Percentiles rank a stretch among this genome's conserved stretches.
These are phyloP conservation scores for Microhierax caerulescens DNA, from an alignment of 2,797 vertebrate species.

Conservation along the genomic window DNA sequence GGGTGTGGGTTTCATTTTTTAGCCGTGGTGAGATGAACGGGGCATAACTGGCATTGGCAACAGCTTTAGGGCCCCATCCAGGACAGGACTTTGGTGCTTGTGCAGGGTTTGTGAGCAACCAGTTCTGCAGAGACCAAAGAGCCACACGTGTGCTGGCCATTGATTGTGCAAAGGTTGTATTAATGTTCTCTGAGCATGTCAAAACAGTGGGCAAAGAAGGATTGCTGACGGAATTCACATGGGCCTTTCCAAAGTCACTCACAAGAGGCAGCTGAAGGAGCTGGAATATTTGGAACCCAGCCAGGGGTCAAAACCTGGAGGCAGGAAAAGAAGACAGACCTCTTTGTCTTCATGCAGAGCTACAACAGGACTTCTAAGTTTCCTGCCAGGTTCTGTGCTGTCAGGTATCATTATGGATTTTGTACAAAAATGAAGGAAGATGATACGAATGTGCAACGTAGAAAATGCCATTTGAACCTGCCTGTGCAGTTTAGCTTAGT, in stretches of 20 bases:
- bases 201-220: not conserved
- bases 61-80: not conserved
- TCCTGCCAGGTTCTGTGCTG: not conserved
- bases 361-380: not conserved
- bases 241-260: not conserved
- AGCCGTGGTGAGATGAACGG: not conserved
- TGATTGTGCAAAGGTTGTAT: not conserved
- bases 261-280: not conserved
- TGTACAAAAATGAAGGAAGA: not conserved
- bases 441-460: not conserved
- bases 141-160: not conserved
- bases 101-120: not conserved
- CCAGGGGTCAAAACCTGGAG: not conserved
- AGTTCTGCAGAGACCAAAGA: not conserved
- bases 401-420: fast-evolving
- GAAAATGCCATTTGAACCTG: not conserved
- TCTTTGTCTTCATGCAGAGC: not conserved
- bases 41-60: not conserved
- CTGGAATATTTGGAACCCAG: not conserved
- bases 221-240: not conserved
- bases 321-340: not conserved
- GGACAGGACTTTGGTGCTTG: not conserved
- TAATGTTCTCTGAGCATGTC: not conserved
- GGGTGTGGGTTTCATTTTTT: not conserved
- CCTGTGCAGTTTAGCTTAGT: not conserved